Evolutionary conservation across 2,888 invertebrate species (phyloP), one percentile per base, ranked within the genome.

Genomic region (Synergus gifuensis): DNA sequence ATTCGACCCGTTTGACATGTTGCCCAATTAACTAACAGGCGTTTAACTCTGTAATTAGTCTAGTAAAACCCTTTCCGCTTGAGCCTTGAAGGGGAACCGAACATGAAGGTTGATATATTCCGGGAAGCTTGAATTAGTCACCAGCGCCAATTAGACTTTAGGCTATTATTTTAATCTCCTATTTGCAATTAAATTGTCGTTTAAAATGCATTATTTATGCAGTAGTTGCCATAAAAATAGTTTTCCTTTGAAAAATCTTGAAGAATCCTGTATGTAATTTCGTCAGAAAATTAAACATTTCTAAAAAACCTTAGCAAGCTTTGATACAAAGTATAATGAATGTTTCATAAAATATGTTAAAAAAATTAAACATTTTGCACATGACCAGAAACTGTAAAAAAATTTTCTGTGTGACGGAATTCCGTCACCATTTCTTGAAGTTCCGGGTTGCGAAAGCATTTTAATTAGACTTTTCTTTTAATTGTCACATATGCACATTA

Each of bases 381-480:
- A n/a, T 18, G 54, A 9, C 9, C 54, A n/a, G 54, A 54, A 54
- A 54, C 60, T 22, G 60, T 22, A 60, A 11, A 12, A 60, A 22
- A 60, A 60, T 22, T 12, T 22, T 60, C 11, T 60, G 5, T 60
- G 60, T 11, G 11, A 12, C 12, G 14, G 60, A 60, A 60, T 12
- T 60, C 22, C 22, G 60, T 60, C 60, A 60, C 22, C 14, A 12
- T 28, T 9, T 18, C 22, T 14, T 28, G 60, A 28, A 11, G 11
- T 22, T 60, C 22, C 60, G 22, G 22, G 1, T 22, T 2, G 8
- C 14, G 22, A 60, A 28, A 22, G 12, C 22, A 60, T 60, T 60
- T 60, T 60, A 60, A 60, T 60, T 60, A 60, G 60, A 60, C 60
- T 60, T 60, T n/a, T 14, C 12, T 60, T 60, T 60, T 22, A 60